Conservation (phyloP, 1,140 invertebrate genomes). For the Homarus americanus region DNA sequence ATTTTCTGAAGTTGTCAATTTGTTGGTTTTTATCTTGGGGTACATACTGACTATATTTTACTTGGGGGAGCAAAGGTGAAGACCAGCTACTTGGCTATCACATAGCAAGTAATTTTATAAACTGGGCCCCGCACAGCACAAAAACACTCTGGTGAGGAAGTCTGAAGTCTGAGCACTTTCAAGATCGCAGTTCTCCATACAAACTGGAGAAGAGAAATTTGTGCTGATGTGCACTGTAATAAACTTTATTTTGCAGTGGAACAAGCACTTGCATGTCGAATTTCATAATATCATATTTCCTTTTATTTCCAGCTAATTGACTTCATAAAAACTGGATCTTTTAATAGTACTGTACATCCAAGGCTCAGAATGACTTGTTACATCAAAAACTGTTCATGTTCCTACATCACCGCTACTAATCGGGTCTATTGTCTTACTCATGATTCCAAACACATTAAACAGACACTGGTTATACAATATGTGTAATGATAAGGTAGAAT, state of each 20-base stretch:
- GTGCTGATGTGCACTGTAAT: slow-evolving; percentile 17
- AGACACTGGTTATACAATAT: slow-evolving; percentile 62
- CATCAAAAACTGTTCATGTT: slow-evolving; percentile 53
- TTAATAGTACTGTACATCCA: slow-evolving; percentile 60
- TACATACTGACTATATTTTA: slow-evolving; percentile 53
- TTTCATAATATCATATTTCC: slow-evolving; percentile 1
- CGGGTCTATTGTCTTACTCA: slow-evolving; percentile 62
- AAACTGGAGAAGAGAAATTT: not conserved
- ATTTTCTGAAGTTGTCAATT: slow-evolving; percentile 51
- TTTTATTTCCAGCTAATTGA: not conserved
- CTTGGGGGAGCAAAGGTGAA: slow-evolving; percentile 55
- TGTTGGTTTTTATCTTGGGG: slow-evolving; percentile 35
- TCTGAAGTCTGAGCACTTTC: slow-evolving; percentile 60
- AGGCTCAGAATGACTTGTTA: slow-evolving; percentile 62
- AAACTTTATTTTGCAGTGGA: slow-evolving; percentile 18
- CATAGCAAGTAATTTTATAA: slow-evolving; percentile 48
- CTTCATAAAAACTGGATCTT: slow-evolving; percentile 61
- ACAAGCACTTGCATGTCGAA: slow-evolving; percentile 29
- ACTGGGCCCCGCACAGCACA: slow-evolving; percentile 57
- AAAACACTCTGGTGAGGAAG: slow-evolving; percentile 51
- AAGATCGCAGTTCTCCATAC: slow-evolving; percentile 56
- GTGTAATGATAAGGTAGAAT: slow-evolving; percentile 57
- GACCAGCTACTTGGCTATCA: slow-evolving; percentile 56
- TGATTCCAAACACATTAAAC: slow-evolving; percentile 68
- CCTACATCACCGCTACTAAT: slow-evolving; percentile 62